phyloP scores from a whole-genome alignment of 2,888 invertebrate genomes.

The Polyploca ridens region DNA sequence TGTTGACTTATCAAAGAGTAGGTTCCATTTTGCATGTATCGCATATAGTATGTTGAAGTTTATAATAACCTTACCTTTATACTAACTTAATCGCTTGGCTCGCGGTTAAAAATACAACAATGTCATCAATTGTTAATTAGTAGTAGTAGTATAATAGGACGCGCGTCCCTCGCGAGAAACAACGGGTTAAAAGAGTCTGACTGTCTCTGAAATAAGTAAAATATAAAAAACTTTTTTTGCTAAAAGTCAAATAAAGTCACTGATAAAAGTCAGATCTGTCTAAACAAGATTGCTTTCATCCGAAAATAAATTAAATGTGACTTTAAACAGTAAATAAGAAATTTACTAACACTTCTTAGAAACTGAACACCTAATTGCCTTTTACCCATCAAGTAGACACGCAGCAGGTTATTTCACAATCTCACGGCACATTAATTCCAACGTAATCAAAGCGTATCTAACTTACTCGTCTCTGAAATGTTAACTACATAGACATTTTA shows the following conservation, averaged over 20 bases:
- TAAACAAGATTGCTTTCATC: not conserved
- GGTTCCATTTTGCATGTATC: too few species aligned
- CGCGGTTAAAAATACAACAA: too few species aligned
- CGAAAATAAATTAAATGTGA: not conserved
- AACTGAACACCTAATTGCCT: conserved; percentile 5
- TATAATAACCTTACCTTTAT: too few species aligned
- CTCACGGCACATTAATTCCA: conserved; percentile 6
- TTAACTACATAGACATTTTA: conserved; percentile 9
- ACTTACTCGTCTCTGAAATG: not conserved
- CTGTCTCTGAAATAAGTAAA: too few species aligned
- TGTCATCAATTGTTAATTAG: too few species aligned
- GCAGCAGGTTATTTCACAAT: conserved; percentile 6
- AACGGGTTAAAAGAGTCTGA: too few species aligned
- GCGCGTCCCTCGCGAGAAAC: too few species aligned
- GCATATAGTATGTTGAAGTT: too few species aligned
- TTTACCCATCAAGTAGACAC: conserved; percentile 6
- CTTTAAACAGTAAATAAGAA: not conserved
- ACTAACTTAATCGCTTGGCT: too few species aligned
- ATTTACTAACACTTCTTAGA: not conserved
- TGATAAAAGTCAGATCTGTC: not conserved
- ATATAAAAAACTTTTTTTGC: not conserved
- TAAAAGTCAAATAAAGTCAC: too few species aligned
- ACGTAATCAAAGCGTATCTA: conserved; percentile 6
- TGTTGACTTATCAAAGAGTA: too few species aligned
- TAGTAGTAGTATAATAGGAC: too few species aligned